phyloP scores from a whole-genome alignment of 2,888 invertebrate species.

The Hypomecis punctinalis region DNA sequence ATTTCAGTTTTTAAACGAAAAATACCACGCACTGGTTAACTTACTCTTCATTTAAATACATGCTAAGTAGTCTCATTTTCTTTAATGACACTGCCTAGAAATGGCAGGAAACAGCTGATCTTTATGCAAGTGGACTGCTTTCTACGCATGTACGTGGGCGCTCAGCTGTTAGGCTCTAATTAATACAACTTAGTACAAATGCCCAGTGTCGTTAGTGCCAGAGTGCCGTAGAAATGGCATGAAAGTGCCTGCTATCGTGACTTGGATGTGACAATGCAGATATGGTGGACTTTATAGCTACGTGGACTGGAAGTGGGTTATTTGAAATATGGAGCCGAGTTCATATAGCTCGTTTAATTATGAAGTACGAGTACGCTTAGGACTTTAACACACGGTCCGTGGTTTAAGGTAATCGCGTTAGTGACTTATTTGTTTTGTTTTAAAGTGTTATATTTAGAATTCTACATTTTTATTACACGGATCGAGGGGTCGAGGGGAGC shows the following conservation, averaged over 20 bases:
- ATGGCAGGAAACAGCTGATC: conserved; percentile 25
- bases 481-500: no score
- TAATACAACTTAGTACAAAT: conserved; percentile 38
- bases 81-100: conserved; percentile 14
- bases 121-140: conserved; percentile 35
- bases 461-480: no score
- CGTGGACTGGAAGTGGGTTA: no score
- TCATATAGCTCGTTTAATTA: no score
- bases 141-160: conserved; percentile 41
- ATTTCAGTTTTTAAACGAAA: neutral
- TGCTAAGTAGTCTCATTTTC: conserved; percentile 13
- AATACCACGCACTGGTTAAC: neutral
- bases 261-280: conserved; percentile 9
- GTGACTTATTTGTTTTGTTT: no score
- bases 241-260: neutral
- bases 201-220: conserved; percentile 35
- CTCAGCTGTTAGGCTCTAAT: conserved; percentile 36
- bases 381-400: no score
- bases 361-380: no score
- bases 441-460: no score
- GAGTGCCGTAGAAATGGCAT: conserved; percentile 4
- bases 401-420: no score
- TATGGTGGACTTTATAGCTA: no score
- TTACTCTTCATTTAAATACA: neutral
- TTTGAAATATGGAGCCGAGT: no score